Evolutionary conservation across 2,113 vertebrate genomes (phyloP), one percentile per base, ranked within the genome.

Genomic region (Ptilonorhynchus violaceus): DNA sequence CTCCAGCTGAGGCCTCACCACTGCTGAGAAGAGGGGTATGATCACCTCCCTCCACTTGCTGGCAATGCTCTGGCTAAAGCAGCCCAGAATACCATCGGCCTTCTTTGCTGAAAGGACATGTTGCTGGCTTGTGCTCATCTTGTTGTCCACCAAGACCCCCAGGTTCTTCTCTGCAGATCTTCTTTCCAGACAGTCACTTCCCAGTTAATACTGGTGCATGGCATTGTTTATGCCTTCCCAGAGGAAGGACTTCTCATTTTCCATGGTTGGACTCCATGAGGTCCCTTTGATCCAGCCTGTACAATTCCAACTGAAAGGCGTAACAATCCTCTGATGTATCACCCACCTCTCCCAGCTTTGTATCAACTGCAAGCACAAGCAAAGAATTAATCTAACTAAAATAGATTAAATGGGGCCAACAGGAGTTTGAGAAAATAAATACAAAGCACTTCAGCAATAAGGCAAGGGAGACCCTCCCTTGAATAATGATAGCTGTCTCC

Each of bases 181-280:
- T 21, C 33, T 85, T 74, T 62, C 25, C 47, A 78, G 39, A 30
- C 8, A 33, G 16, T 44, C 0, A 0, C 15, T 21, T 28, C 41
- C 15, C 19, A 13, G 12, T 46, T 13, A 15, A 8, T 69, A 39
- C 9, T 64, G 21, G 9, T 56, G 13, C 25, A 27, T 4, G 4
- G 21, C 2, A 10, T 30, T 49, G 3, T 2, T 63, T 67, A 63
- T 44, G 6, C 7, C 25, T 67, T 75, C 25, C 28, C 35, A 82
- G 78, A 79, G 10, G 24, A 42, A 10, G 15, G 11, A 15, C 1
- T n/a, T 74, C 5, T 31, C 5, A 22, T 89, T 81, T 58, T 8
- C 39, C 8, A 3, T 16, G 2, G 5, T 3, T 74, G 22, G 37
- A 55, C 24, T 63, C 33, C 5, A 15, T 33, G 25, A 70, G 4